Evolutionary conservation across 2,797 vertebrate species (phyloP), one percentile per base, ranked within the genome.

Genomic region (Thamnophis elegans): DNA sequence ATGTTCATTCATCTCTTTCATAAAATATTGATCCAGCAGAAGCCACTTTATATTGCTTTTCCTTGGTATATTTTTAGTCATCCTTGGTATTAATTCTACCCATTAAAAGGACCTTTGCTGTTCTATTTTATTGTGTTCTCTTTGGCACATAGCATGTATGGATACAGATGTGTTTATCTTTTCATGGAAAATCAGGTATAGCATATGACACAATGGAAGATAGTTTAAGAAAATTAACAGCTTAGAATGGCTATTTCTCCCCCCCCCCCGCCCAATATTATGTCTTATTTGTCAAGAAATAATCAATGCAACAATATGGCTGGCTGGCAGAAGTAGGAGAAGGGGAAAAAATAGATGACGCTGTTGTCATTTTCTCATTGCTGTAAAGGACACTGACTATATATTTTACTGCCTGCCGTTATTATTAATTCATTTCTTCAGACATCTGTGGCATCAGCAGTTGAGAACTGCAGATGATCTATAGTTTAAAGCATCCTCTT

Each of bases 381-480:
- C 94, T 12, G 90, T 93, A 96, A 95, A 93, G 94, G 95, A 95
- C 90, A 96, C 93, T 93, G 93, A 94, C 95, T 95, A 95, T 95
- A 96, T 95, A 96, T 96, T 97, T 96, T 96, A 95, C 95, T 96
- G 95, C 93, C 96, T 97, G 95, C 94, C 95, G 6, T 91, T 95
- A 95, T 95, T 96, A 92, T 94, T 96, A 96, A 96, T 94, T 96
- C 95, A 94, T 96, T 96, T 96, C 95, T 96, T 96, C 96, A 97
- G 96, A 97, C 97, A 97, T 97, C 97, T 97, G 96, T 54, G 36
- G 93, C 95, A 95, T 94, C 95, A 95, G 95, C 92, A 96, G 96
- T 94, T 96, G 96, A 95, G 96, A 96, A 96, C 93, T 91, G 94
- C 95, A 96, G 96, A 97, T 97, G 95, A 94, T 96, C 95, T 96